Evolutionary conservation across 1,140 invertebrate species (phyloP).

Genomic region (Mya arenaria): DNA sequence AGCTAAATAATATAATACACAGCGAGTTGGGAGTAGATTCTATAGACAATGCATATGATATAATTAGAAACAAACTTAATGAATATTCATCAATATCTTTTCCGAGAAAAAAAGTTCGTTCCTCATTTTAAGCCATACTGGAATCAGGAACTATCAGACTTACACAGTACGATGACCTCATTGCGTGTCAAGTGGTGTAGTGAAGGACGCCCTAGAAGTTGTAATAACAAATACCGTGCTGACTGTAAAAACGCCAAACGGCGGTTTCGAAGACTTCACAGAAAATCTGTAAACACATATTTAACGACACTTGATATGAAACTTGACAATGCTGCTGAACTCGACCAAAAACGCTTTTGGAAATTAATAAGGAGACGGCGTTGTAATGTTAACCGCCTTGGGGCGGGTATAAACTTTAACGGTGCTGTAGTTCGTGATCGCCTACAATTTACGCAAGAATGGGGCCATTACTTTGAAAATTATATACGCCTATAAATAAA

Average conservation of each 20-base stretch:
- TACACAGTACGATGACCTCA: background rate
- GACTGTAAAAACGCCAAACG: slow-evolving; percentile 11
- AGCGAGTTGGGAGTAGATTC: background rate
- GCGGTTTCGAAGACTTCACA: background rate
- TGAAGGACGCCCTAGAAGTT: background rate
- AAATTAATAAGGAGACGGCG: background rate
- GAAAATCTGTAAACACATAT: background rate
- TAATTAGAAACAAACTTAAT: background rate
- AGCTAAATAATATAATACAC: background rate
- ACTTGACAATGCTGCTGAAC: background rate
- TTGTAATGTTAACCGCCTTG: background rate
- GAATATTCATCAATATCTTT: background rate
- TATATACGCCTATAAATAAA: background rate
- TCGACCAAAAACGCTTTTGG: slow-evolving; percentile 1
- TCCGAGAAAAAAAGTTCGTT: background rate
- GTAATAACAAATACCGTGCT: background rate
- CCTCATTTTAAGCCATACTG: background rate
- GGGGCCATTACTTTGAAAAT: slow-evolving; percentile 12
- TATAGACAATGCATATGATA: background rate
- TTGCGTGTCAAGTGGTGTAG: background rate
- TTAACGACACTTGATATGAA: background rate
- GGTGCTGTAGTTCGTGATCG: background rate
- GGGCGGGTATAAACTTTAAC: slow-evolving; percentile 16
- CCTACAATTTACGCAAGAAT: background rate
- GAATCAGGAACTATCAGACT: background rate